phyloP scores from a whole-genome alignment of 2,888 invertebrate species.

The Ormyrus nitidulus region DNA sequence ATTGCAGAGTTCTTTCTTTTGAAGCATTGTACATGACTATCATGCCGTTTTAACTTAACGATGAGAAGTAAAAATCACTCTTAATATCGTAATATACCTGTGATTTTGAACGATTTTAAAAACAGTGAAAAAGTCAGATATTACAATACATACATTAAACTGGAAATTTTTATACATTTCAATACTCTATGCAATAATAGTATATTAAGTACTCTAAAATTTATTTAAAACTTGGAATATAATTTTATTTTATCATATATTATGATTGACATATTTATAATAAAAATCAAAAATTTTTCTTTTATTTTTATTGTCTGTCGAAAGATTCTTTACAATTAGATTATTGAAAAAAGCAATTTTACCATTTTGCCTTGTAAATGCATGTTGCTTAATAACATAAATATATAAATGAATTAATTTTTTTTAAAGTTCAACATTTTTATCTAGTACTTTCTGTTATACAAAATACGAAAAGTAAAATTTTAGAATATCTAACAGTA shows the following conservation, averaged over 20 bases:
- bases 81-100: slow-evolving; percentile 32
- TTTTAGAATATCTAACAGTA: slow-evolving; percentile 35
- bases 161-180: slow-evolving; percentile 24
- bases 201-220: slow-evolving; percentile 53
- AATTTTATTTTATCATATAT: background rate
- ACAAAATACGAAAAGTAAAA: slow-evolving; percentile 29
- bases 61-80: slow-evolving; percentile 41
- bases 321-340: too few species aligned
- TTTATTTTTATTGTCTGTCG: background rate
- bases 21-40: slow-evolving; percentile 34
- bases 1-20: slow-evolving; percentile 40
- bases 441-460: background rate
- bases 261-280: background rate
- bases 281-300: too few species aligned
- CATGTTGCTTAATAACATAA: background rate
- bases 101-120: slow-evolving; percentile 42
- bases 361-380: background rate
- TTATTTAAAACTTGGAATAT: slow-evolving; percentile 41
- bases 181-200: slow-evolving; percentile 20
- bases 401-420: slow-evolving; percentile 2
- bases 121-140: slow-evolving; percentile 19
- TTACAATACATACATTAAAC: too few species aligned
- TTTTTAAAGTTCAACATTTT: slow-evolving; percentile 6
- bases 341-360: too few species aligned
- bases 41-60: slow-evolving; percentile 4